Evolutionary conservation across 1,140 invertebrate species (phyloP).

Genomic region (Augochlora pura): DNA sequence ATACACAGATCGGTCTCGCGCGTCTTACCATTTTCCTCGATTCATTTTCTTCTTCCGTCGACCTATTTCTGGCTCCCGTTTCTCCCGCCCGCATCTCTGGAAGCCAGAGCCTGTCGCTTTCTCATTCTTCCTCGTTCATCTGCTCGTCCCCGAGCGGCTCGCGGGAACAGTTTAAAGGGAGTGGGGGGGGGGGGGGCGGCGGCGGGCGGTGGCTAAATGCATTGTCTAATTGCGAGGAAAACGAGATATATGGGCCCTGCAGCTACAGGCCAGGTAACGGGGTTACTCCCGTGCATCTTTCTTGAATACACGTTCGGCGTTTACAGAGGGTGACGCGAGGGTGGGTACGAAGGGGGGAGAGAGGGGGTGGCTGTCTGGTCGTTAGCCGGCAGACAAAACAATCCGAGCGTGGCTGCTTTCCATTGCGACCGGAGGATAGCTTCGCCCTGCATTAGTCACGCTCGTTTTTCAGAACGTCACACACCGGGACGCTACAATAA

Average conservation of each 20-base stretch:
- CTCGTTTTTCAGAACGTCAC: neutral
- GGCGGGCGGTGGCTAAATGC: conserved; percentile 26
- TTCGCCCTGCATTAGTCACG: neutral
- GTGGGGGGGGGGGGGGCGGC: no score
- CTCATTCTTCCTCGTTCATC: conserved; percentile 1
- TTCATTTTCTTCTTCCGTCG: neutral
- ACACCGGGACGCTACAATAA: conserved; percentile 6
- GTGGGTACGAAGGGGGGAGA: no score
- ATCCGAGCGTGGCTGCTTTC: conserved; percentile 15
- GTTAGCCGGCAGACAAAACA: conserved; percentile 33
- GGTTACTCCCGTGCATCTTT: conserved; percentile 21
- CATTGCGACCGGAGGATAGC: no score
- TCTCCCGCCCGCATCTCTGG: neutral
- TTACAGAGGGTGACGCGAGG: neutral
- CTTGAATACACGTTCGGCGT: conserved; percentile 30
- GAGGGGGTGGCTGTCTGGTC: conserved; percentile 24
- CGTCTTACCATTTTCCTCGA: neutral
- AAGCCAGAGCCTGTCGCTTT: neutral
- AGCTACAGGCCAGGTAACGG: conserved; percentile 26
- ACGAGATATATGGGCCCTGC: conserved; percentile 22
- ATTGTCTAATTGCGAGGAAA: conserved; percentile 56
- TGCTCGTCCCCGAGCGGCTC: neutral
- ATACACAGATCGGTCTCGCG: neutral
- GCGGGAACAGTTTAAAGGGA: conserved; percentile 35
- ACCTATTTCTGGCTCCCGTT: neutral